phyloP scores from a whole-genome alignment of 1,140 invertebrate genomes.

The Drosophila pandora region DNA sequence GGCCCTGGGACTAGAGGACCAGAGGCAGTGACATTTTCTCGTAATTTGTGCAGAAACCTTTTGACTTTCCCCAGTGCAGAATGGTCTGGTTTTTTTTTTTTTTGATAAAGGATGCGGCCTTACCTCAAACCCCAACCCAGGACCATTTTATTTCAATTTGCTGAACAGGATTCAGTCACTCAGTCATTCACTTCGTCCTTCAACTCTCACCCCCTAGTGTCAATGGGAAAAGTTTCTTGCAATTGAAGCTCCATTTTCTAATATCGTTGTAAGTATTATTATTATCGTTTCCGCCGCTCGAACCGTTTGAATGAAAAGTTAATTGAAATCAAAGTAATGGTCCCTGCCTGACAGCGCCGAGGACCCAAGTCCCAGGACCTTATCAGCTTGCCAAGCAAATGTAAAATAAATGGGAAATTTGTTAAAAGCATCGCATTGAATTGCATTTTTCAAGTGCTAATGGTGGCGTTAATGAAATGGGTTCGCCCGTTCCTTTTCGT shows the following conservation, averaged over 20 bases:
- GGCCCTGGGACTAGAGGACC: slow-evolving; percentile 16
- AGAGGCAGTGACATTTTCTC: slow-evolving; percentile 67
- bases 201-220: background rate
- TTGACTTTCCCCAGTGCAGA: slow-evolving; percentile 35
- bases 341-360: slow-evolving; percentile 37
- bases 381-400: slow-evolving; percentile 74
- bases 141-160: slow-evolving; percentile 73
- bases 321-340: slow-evolving; percentile 82
- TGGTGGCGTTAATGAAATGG: slow-evolving; percentile 78
- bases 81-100: background rate
- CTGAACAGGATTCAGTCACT: slow-evolving; percentile 53
- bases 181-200: slow-evolving; percentile 42
- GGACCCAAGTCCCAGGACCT: slow-evolving; percentile 36
- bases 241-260: slow-evolving; percentile 62
- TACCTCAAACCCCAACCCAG: slow-evolving; percentile 33
- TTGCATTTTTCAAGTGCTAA: slow-evolving; percentile 75
- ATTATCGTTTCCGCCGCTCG: slow-evolving; percentile 68
- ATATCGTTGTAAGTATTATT: slow-evolving; percentile 77
- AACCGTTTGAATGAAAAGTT: slow-evolving; percentile 74
- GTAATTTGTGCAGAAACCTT: slow-evolving; percentile 76
- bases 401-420: slow-evolving; percentile 77
- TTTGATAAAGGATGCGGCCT: slow-evolving; percentile 14
- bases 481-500: slow-evolving; percentile 8
- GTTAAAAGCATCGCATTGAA: slow-evolving; percentile 73
- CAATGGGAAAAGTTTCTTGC: slow-evolving; percentile 33